A percentile compares a stretch with the other conserved stretches of the same genome.
phyloP scores from a whole-genome alignment of 2,888 invertebrate species.

The Oscheius sp. region DNA sequence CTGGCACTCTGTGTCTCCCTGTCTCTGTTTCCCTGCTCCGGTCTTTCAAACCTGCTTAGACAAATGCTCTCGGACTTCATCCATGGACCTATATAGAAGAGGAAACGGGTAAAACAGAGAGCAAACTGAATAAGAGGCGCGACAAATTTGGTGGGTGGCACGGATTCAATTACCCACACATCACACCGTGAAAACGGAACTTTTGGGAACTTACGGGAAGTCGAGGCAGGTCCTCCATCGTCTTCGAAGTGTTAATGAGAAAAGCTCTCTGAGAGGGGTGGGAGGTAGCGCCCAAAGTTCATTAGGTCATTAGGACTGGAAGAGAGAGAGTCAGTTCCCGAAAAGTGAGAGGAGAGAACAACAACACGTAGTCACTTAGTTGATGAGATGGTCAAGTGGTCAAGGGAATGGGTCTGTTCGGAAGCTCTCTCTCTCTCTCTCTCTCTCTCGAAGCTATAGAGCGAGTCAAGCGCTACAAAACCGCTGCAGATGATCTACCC shows the following conservation, averaged over 20 bases:
- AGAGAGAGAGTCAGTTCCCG: not conserved
- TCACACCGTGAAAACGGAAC: not conserved
- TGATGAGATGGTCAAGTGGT: not conserved
- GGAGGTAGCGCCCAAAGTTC: constrained; percentile 21
- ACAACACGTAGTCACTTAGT: not conserved
- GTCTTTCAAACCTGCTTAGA: not conserved
- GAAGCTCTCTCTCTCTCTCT: too few relatives aligned
- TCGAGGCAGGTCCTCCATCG: constrained; percentile 5
- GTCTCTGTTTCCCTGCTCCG: not conserved
- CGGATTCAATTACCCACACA: not conserved
- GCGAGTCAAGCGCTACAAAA: too few relatives aligned
- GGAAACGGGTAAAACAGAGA: not conserved
- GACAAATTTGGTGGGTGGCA: not conserved
- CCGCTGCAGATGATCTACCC: too few relatives aligned
- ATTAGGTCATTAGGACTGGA: constrained; percentile 28
- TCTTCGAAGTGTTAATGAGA: constrained; percentile 35
- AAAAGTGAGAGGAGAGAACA: constrained; percentile 1
- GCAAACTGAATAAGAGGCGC: not conserved
- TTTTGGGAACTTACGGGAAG: constrained; percentile 17
- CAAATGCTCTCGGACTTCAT: not conserved
- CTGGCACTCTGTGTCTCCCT: not conserved
- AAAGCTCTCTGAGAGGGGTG: constrained; percentile 1
- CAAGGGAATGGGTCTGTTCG: too few relatives aligned
- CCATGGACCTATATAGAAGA: constrained; percentile 2
- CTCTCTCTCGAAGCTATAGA: too few relatives aligned